Evolutionary conservation across 2,113 vertebrate genomes (phyloP), one percentile per base, ranked within the genome.

Genomic region (Micromys minutus): DNA sequence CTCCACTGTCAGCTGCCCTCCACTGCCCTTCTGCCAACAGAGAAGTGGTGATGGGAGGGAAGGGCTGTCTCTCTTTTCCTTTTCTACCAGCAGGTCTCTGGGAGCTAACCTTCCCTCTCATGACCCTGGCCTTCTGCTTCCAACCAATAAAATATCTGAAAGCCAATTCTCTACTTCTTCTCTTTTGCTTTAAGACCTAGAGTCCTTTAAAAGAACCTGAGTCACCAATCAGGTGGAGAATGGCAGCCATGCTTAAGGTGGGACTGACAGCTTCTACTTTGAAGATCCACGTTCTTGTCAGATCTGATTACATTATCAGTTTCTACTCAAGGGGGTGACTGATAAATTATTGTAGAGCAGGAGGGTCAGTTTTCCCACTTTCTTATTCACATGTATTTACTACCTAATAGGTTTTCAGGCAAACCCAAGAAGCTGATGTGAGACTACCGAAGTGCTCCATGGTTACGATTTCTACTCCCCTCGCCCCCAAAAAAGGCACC

Each of bases 201-300:
- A 81, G 67, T 74, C 83, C 34, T 55, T 95, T 94, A 42, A 81
- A 0, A 79, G 86, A 92, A 94, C 29, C 57, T 52, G 50, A 90
- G 26, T 90, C 91, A 86, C 77, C 83, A 88, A 59, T 77, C 84
- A 94, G 61, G 65, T 1, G 7, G 39, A 93, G 29, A 63, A 71
- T 87, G 86, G 90, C 29, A 96, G 88, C 22, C 50, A 65, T 69
- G 72, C 63, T 95, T 94, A 89, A 75, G 86, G 79, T 76, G 69
- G 87, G 52, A 92, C 1, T 84, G 75, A 77, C 74, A 90, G 90
- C 67, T 80, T 95, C 85, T n/a, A 45, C 76, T 91, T 83, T 72
- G 36, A 31, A 89, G 24, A 69, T 69, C 69, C 69, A 94, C 45
- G 4, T 75, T 84, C 74, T 74, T 72, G 42, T 75, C n/a, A 87